Evolutionary conservation across 2,113 vertebrate genomes (phyloP).

Genomic region (Brienomyrus brachyistius): DNA sequence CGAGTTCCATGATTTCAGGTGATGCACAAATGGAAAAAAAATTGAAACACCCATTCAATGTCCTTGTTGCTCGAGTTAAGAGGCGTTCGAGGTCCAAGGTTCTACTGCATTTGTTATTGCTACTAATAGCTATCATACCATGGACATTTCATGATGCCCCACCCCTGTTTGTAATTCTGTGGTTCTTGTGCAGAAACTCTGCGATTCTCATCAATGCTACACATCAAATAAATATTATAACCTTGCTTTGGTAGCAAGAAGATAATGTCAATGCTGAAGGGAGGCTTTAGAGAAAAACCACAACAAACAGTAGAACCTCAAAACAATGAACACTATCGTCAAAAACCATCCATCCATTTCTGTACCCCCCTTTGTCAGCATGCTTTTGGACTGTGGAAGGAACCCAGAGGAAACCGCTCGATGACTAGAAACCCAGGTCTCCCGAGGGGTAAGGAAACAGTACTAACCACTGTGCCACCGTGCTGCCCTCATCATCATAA

Average conservation of each 20-base stretch:
- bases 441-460: not conserved
- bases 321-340: not conserved
- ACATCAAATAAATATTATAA: not conserved
- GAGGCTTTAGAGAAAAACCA: not conserved
- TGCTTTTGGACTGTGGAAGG: not conserved
- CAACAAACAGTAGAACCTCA: not conserved
- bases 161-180: not conserved
- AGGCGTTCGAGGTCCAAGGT: no score
- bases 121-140: not conserved
- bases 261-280: not conserved
- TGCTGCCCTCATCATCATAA: not conserved
- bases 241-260: not conserved
- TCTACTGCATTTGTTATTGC: not conserved
- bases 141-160: not conserved
- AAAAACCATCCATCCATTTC: not conserved
- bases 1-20: no score
- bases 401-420: not conserved
- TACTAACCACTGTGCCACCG: not conserved
- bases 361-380: not conserved
- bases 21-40: no score
- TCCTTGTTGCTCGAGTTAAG: no score
- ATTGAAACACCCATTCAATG: no score
- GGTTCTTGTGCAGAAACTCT: not conserved
- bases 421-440: not conserved
- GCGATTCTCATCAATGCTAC: not conserved